These are phyloP conservation scores for Nemurella pictetii DNA, from an alignment of 2,888 invertebrate species.

Conservation along the genomic window DNA sequence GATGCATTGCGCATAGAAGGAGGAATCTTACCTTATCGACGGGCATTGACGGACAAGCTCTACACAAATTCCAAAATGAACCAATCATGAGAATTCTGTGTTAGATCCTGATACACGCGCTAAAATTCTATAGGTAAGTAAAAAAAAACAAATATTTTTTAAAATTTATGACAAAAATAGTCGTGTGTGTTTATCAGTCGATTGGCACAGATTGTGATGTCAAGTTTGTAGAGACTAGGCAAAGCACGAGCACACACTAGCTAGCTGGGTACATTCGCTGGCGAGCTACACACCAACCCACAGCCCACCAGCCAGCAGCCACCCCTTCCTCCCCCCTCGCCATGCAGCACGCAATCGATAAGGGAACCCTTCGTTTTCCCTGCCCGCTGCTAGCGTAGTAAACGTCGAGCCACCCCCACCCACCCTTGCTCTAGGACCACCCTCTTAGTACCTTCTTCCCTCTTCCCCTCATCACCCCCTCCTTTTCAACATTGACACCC, in stretches of 20 bases:
- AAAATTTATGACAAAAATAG: slow-evolving; percentile 1
- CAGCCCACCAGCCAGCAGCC: no score
- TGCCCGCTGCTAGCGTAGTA: background rate
- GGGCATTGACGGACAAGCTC: slow-evolving; percentile 96
- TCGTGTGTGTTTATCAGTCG: background rate
- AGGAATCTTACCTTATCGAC: slow-evolving; percentile 83
- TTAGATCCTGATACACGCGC: slow-evolving; percentile 25
- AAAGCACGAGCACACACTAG: slow-evolving; percentile 21
- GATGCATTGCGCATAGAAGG: slow-evolving; percentile 17
- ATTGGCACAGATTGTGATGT: background rate
- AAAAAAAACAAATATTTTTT: background rate
- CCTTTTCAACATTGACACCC: no score
- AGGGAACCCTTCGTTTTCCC: slow-evolving; percentile 22
- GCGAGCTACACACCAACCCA: background rate
- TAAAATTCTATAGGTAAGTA: background rate
- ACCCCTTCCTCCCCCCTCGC: background rate
- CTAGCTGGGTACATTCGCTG: slow-evolving; percentile 1
- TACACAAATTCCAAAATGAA: slow-evolving; percentile 96
- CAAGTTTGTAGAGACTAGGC: background rate
- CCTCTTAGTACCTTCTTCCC: background rate
- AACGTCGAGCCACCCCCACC: background rate
- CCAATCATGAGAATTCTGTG: slow-evolving; percentile 74
- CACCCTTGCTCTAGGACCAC: background rate
- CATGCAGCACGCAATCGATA: slow-evolving; percentile 21
- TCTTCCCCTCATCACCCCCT: background rate